Base-by-base conservation (phyloP, 2,113 vertebrate genomes). In the Scartelaos histophorus region DNA sequence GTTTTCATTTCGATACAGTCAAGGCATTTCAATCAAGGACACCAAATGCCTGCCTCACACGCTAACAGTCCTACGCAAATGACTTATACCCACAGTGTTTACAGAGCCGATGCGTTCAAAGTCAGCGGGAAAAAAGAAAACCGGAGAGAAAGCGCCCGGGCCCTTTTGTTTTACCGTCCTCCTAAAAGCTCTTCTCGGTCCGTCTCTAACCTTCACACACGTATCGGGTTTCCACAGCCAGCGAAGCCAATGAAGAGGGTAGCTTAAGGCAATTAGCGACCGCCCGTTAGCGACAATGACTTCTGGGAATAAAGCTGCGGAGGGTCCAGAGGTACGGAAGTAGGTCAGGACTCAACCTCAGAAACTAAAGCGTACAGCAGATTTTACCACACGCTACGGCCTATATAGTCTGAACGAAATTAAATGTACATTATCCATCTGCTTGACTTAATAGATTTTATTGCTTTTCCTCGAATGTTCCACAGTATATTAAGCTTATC, bases 241-340 rank as follows among this genome's bases (percentile, higher is more conserved):
- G 35, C 16, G 73, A 82, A 66, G 76, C 21, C 56, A 58, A 25
- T 22, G 22, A 54, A 68, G 76, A 81, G 83, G 56, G 71, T 66
- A 61, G 71, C 78, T 71, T 65, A 78, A 84, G 78, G 76, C 81
- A 86, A 91, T 91, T 86, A 87, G 83, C 29, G 16, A 22, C 62
- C 54, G 79, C 79, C 76, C 71, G 53, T 70, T 54, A 45, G 15
- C 15, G 38, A 53, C 1, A 29, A 69, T 49, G 75, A 70, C 67
- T 80, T 82, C 71, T 80, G 72, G 79, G 79, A 82, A 87, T 74
- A 7, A 70, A 43, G 9, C 1, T 10, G 65, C 3, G 4, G 24
- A 76, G 72, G 69, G 66, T 78, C 71, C 73, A 79, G 54, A 66
- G 11, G 62, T 47, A 67, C 71, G n/a, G 29, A 86, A 89, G 75